A percentile compares a stretch with the other conserved stretches of the same genome.
Conservation (phyloP, 2,113 vertebrate species). For the Vimba vimba region DNA sequence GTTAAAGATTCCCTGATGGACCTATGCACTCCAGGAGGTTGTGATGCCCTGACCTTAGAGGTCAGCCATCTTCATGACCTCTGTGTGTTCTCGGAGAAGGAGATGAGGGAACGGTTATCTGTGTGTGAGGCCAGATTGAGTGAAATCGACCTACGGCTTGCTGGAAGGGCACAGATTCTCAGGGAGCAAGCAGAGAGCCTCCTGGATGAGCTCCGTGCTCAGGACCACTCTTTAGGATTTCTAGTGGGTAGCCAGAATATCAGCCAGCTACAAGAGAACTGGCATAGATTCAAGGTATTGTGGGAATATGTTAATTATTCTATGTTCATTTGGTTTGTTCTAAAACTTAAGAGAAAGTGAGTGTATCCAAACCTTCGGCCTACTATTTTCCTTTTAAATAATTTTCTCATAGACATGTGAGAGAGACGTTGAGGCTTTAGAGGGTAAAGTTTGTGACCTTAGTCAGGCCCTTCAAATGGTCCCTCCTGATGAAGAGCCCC, state of each 20-base stretch:
- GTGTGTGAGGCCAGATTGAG: conserved; percentile 62
- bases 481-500: conserved; percentile 57
- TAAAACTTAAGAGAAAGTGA: not conserved
- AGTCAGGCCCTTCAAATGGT: conserved; percentile 57
- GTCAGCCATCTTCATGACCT: conserved; percentile 71
- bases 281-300: conserved; percentile 74
- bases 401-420: conserved; percentile 67
- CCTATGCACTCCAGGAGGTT: conserved; percentile 71
- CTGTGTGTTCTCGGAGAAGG: conserved; percentile 63
- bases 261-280: conserved; percentile 71
- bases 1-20: conserved; percentile 66
- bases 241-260: conserved; percentile 63
- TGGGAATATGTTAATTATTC: not conserved
- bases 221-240: conserved; percentile 70
- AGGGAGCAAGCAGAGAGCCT: conserved; percentile 64
- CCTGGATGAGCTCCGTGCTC: conserved; percentile 71
- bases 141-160: conserved; percentile 59
- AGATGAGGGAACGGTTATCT: conserved; percentile 61
- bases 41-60: conserved; percentile 67
- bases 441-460: conserved; percentile 66
- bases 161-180: conserved; percentile 52
- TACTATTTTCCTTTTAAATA: not conserved
- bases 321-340: not conserved
- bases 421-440: conserved; percentile 61
- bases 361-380: not conserved